Conservation (phyloP, 2,797 vertebrate species). For the Sebastiscus albofasciatus region DNA sequence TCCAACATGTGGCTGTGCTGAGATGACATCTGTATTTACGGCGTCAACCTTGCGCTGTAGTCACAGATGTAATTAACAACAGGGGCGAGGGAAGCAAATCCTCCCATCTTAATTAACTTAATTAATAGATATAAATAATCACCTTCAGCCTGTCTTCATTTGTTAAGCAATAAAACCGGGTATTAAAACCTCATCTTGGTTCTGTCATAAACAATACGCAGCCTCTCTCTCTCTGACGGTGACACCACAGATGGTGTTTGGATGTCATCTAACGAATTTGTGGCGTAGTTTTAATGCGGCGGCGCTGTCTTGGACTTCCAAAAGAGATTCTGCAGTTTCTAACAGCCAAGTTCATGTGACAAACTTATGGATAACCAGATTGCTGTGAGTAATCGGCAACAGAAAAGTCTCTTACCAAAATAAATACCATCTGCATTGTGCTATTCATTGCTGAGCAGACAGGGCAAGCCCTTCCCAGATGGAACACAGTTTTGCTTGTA, state of each 20-base stretch:
- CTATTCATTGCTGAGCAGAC: constrained; percentile 65
- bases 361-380: constrained; percentile 66
- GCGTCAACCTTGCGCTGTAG: constrained; percentile 37
- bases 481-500: constrained; percentile 21
- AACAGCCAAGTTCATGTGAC: constrained; percentile 60
- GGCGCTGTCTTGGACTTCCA: constrained; percentile 37
- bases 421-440: constrained; percentile 65
- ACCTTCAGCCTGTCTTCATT: constrained; percentile 80
- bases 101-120: constrained; percentile 79
- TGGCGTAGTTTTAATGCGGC: constrained; percentile 41
- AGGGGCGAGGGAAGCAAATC: constrained; percentile 69
- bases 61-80: constrained; percentile 75
- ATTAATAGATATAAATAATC: constrained; percentile 86
- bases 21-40: constrained; percentile 74
- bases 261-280: constrained; percentile 58
- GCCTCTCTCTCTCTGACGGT: constrained; percentile 34
- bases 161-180: constrained; percentile 80
- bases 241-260: constrained; percentile 74
- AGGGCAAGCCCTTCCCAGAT: constrained; percentile 28
- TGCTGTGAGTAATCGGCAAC: constrained; percentile 56
- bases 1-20: constrained; percentile 26
- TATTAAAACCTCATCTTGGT: constrained; percentile 77
- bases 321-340: constrained; percentile 46
- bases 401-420: constrained; percentile 42
- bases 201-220: constrained; percentile 79